Evolutionary conservation across 2,797 vertebrate species (phyloP).

Genomic region (Chaetodon trifasciatus): DNA sequence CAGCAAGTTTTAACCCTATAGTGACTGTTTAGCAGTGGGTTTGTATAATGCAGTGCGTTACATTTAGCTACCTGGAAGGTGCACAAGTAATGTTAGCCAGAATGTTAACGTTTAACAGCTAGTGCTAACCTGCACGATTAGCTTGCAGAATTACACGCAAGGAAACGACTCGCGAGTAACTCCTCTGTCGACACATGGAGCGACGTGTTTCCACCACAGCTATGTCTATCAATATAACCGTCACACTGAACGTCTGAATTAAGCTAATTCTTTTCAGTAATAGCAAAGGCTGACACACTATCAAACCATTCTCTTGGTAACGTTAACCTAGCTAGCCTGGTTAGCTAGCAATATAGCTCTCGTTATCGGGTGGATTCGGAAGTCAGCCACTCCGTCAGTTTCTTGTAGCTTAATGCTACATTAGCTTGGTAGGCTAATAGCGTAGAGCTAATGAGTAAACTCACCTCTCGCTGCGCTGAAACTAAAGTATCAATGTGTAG

Average conservation of each 20-base stretch:
- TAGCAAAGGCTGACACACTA: neutral
- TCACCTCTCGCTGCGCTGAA: neutral
- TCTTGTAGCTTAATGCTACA: slow-evolving; percentile 40
- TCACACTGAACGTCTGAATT: neutral
- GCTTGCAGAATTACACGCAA: slow-evolving; percentile 5
- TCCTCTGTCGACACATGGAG: neutral
- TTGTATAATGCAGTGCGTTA: no score
- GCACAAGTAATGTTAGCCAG: neutral
- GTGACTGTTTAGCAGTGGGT: neutral
- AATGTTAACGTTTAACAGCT: neutral
- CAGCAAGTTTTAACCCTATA: neutral
- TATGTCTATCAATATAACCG: neutral
- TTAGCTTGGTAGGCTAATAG: neutral
- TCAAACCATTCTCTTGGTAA: neutral
- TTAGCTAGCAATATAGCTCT: slow-evolving; percentile 48
- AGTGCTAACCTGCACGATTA: slow-evolving; percentile 35
- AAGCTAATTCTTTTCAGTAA: neutral
- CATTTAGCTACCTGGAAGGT: neutral
- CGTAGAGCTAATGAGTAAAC: neutral
- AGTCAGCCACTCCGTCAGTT: slow-evolving; percentile 37
- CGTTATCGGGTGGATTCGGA: slow-evolving; percentile 47
- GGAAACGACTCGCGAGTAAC: neutral
- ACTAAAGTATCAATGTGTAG: neutral
- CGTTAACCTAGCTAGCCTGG: slow-evolving; percentile 24
- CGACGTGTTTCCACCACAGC: neutral